phyloP scores from a whole-genome alignment of 2,888 invertebrate species.

The Sclerodermus sp. region DNA sequence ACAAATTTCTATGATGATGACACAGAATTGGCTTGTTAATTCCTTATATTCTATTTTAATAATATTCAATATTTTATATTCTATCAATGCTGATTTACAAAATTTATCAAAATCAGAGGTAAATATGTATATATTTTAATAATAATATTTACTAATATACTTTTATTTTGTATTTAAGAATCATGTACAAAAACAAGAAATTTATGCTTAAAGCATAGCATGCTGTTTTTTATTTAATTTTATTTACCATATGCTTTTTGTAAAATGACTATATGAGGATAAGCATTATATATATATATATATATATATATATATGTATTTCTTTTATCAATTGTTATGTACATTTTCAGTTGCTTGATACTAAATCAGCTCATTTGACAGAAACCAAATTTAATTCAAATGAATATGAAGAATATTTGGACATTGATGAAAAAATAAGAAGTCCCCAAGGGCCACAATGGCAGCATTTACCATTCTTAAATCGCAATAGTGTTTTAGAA shows the following conservation, averaged over 20 bases:
- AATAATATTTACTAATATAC: conserved; percentile 1
- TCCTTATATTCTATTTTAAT: too few species aligned
- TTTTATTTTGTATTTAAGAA: too few species aligned
- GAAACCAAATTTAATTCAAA: conserved; percentile 28
- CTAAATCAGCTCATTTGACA: conserved; percentile 20
- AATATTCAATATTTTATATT: too few species aligned
- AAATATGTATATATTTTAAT: neutral
- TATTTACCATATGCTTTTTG: too few species aligned
- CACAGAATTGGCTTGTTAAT: too few species aligned
- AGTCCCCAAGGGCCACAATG: conserved; percentile 22
- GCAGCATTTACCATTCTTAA: conserved; percentile 20
- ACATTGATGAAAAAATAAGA: conserved; percentile 38
- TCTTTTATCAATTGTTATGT: conserved; percentile 3
- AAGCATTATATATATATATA: neutral
- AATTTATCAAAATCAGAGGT: neutral
- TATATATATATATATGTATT: neutral
- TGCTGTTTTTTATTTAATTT: too few species aligned
- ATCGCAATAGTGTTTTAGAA: conserved; percentile 5
- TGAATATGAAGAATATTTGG: conserved; percentile 39
- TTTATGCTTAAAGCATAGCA: too few species aligned
- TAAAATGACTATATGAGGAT: too few species aligned
- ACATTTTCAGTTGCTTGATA: neutral
- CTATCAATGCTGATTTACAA: neutral
- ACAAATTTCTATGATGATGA: too few species aligned
- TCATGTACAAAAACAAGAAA: too few species aligned